Conservation (phyloP, 1,140 invertebrate species). For the Monomorium pharaonis region DNA sequence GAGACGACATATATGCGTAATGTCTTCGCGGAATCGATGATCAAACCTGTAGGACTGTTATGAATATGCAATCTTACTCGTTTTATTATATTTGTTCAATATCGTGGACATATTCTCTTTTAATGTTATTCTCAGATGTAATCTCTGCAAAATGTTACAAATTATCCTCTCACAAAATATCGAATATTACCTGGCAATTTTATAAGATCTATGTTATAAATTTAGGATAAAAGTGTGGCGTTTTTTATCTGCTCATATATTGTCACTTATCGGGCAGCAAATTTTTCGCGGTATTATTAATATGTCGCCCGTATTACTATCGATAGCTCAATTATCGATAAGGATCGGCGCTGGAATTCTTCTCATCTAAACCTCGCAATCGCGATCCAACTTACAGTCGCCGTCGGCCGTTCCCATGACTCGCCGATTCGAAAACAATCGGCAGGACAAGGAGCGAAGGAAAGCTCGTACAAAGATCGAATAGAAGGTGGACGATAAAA, state of each 20-base stretch:
- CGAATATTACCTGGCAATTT: not conserved
- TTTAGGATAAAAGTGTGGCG: not conserved
- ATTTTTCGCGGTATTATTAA: not conserved
- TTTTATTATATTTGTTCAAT: not conserved
- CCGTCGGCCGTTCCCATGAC: conserved; percentile 74
- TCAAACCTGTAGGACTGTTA: not conserved
- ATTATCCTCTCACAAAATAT: not conserved
- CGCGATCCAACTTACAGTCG: conserved; percentile 27
- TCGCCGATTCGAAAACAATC: conserved; percentile 79
- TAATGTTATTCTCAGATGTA: not conserved
- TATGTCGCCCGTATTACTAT: conserved; percentile 23
- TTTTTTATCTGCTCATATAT: not conserved
- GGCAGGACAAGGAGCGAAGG: conserved; percentile 64
- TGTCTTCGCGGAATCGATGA: not conserved
- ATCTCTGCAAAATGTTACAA: not conserved
- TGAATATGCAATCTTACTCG: not conserved
- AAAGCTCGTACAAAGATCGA: conserved; percentile 60
- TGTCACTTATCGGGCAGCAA: not conserved
- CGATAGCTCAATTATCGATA: conserved; percentile 54
- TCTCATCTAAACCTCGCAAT: conserved; percentile 34
- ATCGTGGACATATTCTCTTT: not conserved
- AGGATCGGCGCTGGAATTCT: conserved; percentile 34
- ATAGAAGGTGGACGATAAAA: conserved; percentile 36
- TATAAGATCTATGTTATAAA: not conserved
- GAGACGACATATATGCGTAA: conserved; percentile 6